These are phyloP conservation scores for Oenanthe oenanthe DNA, from an alignment of 2,113 vertebrate genomes.

Conservation along the genomic window DNA sequence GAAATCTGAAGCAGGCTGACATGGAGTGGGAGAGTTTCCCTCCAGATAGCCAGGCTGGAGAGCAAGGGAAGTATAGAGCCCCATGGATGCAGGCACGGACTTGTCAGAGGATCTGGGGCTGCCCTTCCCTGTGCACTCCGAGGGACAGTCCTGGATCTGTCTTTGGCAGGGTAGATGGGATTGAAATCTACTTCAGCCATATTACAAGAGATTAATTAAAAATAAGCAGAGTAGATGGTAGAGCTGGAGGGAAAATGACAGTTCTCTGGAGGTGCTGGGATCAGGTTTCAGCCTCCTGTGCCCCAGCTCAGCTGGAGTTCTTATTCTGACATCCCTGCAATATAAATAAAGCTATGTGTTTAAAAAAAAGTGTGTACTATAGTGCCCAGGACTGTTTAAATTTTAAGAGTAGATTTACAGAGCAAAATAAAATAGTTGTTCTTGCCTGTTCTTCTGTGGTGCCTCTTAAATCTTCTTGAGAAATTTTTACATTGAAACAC, in stretches of 20 bases:
- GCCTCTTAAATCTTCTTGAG: background rate
- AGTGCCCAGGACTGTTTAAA: background rate
- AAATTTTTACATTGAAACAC: background rate
- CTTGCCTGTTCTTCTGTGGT: background rate
- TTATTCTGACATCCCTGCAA: background rate
- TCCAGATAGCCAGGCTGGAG: background rate
- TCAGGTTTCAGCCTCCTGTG: background rate
- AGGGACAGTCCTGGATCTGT: background rate
- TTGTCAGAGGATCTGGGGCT: background rate
- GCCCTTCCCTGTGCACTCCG: background rate
- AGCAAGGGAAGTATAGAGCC: fast-evolving
- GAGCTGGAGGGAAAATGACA: background rate
- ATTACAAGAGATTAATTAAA: background rate
- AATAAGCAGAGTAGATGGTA: background rate
- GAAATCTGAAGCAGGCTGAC: background rate
- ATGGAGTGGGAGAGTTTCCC: background rate
- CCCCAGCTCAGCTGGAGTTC: background rate
- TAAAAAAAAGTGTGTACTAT: background rate
- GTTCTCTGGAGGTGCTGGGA: fast-evolving
- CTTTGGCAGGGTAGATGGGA: background rate
- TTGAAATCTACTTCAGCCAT: background rate
- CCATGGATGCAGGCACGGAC: background rate
- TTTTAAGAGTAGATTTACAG: background rate
- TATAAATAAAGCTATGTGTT: background rate
- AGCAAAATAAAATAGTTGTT: background rate